Percentiles rank a stretch among this genome's conserved stretches.
Conservation (phyloP, 2,888 invertebrate species). For the Conus canariensis region DNA sequence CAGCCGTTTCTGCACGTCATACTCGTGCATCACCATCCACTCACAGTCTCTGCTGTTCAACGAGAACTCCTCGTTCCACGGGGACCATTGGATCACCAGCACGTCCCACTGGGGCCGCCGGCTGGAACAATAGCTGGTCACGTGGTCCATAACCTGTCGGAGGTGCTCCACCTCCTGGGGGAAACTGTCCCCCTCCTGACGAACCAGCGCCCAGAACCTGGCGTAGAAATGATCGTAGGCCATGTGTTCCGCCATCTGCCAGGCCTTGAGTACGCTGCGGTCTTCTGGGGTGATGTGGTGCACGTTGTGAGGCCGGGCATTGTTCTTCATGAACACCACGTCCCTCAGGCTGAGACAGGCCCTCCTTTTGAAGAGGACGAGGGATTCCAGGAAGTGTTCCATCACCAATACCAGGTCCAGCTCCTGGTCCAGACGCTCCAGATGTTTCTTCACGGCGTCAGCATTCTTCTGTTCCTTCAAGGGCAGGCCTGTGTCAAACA, state of each 20-base stretch:
- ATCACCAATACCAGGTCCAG: conserved; percentile 21
- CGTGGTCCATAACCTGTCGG: background rate
- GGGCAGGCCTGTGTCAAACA: background rate
- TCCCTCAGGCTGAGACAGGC: background rate
- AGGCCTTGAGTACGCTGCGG: background rate
- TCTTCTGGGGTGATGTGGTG: background rate
- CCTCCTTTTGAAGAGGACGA: background rate
- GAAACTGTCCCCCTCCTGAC: background rate
- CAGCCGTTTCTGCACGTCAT: background rate
- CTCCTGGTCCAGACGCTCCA: background rate
- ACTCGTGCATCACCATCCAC: background rate
- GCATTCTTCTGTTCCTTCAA: background rate
- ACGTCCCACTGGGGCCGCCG: background rate
- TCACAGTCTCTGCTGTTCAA: background rate
- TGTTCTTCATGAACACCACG: background rate
- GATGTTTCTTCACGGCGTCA: background rate
- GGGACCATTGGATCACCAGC: background rate
- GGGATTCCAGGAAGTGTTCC: conserved; percentile 5
- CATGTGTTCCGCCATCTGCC: background rate
- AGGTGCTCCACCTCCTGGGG: background rate
- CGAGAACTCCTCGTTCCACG: background rate
- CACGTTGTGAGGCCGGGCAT: background rate
- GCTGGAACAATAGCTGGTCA: background rate
- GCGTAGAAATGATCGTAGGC: background rate
- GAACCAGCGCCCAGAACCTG: background rate